Evolutionary conservation across 2,888 invertebrate species (phyloP).

Genomic region (Trachelus tabidus): DNA sequence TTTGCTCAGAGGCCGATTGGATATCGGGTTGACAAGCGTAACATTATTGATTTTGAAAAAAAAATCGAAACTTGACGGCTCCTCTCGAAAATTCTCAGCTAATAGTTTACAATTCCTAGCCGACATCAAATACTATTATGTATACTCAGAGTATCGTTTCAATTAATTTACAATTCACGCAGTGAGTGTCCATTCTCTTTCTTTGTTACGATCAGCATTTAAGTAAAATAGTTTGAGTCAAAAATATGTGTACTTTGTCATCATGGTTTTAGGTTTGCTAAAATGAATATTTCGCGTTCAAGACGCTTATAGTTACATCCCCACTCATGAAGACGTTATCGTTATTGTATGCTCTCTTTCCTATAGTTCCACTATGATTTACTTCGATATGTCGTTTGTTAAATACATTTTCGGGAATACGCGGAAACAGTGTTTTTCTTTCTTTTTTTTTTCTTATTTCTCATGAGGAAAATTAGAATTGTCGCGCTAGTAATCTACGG

Average conservation of each 20-base stretch:
- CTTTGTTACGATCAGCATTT: slow-evolving; percentile 34
- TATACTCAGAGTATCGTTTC: slow-evolving; percentile 31
- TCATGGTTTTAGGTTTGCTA: slow-evolving; percentile 38
- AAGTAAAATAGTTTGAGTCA: slow-evolving; percentile 53
- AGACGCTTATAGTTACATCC: slow-evolving; percentile 17
- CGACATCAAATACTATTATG: slow-evolving; percentile 46
- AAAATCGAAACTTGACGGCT: background rate
- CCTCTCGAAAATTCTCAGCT: slow-evolving; percentile 27
- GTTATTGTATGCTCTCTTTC: slow-evolving; percentile 7
- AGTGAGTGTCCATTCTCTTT: slow-evolving; percentile 20
- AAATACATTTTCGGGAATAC: slow-evolving; percentile 5
- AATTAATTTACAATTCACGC: slow-evolving; percentile 29
- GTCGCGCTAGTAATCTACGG: background rate
- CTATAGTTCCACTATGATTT: background rate
- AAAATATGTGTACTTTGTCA: slow-evolving; percentile 55
- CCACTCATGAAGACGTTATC: slow-evolving; percentile 14
- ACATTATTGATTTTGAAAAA: background rate
- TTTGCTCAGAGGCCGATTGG: background rate
- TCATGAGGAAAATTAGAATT: background rate
- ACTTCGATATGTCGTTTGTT: slow-evolving; percentile 21
- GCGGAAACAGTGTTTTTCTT: slow-evolving; percentile 2
- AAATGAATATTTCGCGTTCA: slow-evolving; percentile 30
- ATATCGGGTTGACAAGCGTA: background rate
- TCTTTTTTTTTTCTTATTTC: background rate
- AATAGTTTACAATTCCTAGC: slow-evolving; percentile 52